Conservation (phyloP, 2,113 vertebrate genomes). For the Macaca nemestrina region DNA sequence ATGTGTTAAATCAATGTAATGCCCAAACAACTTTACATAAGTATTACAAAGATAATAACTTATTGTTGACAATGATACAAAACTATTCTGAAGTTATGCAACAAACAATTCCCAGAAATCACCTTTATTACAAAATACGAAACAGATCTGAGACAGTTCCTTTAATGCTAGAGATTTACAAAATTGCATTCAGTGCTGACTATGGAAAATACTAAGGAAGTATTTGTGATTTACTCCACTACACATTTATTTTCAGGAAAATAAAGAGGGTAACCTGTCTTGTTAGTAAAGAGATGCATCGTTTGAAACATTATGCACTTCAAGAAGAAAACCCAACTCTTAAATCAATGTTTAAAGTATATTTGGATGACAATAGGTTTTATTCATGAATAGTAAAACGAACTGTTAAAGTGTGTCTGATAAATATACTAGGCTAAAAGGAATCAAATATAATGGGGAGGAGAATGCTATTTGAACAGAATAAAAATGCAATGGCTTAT, state of each 20-base stretch:
- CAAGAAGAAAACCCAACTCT: background rate
- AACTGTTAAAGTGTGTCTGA: constrained; percentile 4
- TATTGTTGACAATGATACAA: constrained; percentile 54
- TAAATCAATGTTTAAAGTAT: constrained; percentile 57
- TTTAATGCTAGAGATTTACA: constrained; percentile 7
- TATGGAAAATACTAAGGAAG: background rate
- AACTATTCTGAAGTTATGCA: background rate
- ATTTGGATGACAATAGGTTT: constrained; percentile 25
- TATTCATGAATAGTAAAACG: constrained; percentile 54
- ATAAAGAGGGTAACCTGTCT: background rate
- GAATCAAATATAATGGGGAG: background rate
- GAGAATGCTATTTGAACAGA: background rate
- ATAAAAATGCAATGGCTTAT: background rate
- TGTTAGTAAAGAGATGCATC: background rate
- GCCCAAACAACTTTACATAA: background rate
- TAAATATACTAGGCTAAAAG: background rate
- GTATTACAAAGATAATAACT: background rate
- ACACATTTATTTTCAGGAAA: background rate
- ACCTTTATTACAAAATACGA: constrained; percentile 27
- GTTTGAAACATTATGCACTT: constrained; percentile 1
- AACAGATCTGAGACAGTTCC: background rate
- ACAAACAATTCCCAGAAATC: constrained; percentile 37
- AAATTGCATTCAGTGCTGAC: background rate
- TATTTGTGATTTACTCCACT: background rate
- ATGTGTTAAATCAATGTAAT: constrained; percentile 56